Percentiles rank a stretch among this genome's conserved stretches.
Conservation (phyloP, 2,888 invertebrate species). For the Drosophila subsilvestris region DNA sequence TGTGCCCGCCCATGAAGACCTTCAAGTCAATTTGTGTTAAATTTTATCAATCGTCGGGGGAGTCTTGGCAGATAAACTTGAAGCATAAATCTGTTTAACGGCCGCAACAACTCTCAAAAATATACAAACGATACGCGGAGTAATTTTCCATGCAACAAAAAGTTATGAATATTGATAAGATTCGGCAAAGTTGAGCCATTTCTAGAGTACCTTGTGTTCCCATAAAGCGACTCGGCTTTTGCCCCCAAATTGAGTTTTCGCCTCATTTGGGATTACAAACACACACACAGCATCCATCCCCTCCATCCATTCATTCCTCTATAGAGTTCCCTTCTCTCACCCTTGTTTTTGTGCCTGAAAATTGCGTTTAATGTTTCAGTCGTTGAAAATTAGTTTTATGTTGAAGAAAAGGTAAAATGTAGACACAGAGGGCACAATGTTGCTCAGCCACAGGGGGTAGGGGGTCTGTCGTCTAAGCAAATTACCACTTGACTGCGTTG, state of each 20-base stretch:
- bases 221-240: constrained; percentile 49
- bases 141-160: constrained; percentile 13
- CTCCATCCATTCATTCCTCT: constrained; percentile 4
- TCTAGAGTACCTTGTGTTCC: constrained; percentile 51
- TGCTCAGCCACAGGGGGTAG: background rate
- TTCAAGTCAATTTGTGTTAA: constrained; percentile 39
- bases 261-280: constrained; percentile 65
- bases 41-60: constrained; percentile 56
- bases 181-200: constrained; percentile 27
- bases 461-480: constrained; percentile 54
- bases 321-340: constrained; percentile 37
- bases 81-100: constrained; percentile 58
- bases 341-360: constrained; percentile 38
- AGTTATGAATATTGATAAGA: constrained; percentile 76
- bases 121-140: constrained; percentile 5
- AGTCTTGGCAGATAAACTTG: constrained; percentile 27
- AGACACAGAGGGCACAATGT: constrained; percentile 8
- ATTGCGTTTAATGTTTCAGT: constrained; percentile 71
- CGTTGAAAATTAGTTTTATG: constrained; percentile 73
- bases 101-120: constrained; percentile 6
- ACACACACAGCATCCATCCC: constrained; percentile 1
- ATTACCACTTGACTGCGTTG: constrained; percentile 50
- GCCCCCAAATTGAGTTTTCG: constrained; percentile 57
- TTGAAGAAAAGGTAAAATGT: constrained; percentile 45
- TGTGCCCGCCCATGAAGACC: constrained; percentile 10